Conservation (phyloP, 2,113 vertebrate species). For the Malaclemys terrapin region DNA sequence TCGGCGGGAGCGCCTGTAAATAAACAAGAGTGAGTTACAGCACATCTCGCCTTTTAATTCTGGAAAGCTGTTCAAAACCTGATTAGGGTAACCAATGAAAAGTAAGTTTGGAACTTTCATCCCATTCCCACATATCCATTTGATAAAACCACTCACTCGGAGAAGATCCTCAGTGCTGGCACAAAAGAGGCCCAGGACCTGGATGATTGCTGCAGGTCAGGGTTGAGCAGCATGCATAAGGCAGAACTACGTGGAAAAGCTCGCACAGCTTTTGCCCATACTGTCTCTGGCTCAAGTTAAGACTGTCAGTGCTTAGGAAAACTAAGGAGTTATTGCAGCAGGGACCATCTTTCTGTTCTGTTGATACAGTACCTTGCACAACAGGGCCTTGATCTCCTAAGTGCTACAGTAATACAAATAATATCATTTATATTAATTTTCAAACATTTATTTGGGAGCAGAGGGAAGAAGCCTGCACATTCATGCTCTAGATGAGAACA, state of each 20-base stretch:
- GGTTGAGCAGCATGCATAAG: background rate
- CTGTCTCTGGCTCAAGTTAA: accelerated
- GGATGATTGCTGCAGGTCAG: accelerated
- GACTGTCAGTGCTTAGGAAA: too few relatives aligned
- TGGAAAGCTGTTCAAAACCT: background rate
- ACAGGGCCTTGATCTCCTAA: background rate
- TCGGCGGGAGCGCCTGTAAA: accelerated
- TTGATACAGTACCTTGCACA: background rate
- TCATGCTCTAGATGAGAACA: background rate
- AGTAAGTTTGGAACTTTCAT: accelerated
- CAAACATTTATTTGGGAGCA: background rate
- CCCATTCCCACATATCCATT: accelerated
- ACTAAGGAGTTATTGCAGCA: background rate
- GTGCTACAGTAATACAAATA: background rate
- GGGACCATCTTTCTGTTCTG: background rate
- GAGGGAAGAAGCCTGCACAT: background rate
- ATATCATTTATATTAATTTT: background rate
- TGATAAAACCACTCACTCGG: background rate
- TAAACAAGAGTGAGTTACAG: background rate
- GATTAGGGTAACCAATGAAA: accelerated
- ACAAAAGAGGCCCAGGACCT: background rate
- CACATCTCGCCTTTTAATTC: accelerated
- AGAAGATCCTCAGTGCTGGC: background rate
- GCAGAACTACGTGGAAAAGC: background rate
- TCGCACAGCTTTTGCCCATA: background rate